phyloP scores from a whole-genome alignment of 35 echinoderm and acorn worm genomes.

The Ophioderma brevispina region DNA sequence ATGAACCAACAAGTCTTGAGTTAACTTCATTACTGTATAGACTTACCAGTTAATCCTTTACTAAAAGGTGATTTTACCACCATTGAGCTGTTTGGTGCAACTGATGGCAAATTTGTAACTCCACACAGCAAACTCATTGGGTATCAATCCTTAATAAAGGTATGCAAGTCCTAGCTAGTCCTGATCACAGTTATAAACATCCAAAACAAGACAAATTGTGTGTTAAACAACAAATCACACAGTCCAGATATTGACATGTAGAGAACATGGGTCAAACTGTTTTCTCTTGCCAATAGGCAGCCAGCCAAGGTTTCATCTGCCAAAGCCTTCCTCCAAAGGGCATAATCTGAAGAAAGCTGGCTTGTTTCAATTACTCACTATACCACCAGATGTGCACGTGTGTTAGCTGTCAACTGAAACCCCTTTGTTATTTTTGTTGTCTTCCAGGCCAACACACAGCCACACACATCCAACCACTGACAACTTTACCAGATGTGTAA shows the following conservation, averaged over 20 bases:
- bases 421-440: not conserved
- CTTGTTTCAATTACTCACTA: not conserved
- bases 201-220: not conserved
- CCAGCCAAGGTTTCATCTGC: not conserved
- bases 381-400: not conserved
- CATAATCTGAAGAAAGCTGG: not conserved
- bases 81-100: not conserved
- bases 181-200: not conserved
- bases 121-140: slow-evolving; percentile 5
- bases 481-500: not conserved
- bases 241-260: not conserved
- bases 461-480: not conserved
- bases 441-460: not conserved
- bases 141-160: not conserved
- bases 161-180: not conserved
- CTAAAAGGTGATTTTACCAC: not conserved
- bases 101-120: not conserved
- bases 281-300: not conserved
- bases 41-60: not conserved
- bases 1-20: too few relatives aligned
- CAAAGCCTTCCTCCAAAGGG: not conserved
- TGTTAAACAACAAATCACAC: not conserved
- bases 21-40: not conserved
- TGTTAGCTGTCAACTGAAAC: too few relatives aligned
- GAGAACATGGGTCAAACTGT: not conserved